A percentile compares a stretch with the other conserved stretches of the same genome.
phyloP scores from a whole-genome alignment of 1,140 invertebrate genomes.

The Acromyrmex echinatior region DNA sequence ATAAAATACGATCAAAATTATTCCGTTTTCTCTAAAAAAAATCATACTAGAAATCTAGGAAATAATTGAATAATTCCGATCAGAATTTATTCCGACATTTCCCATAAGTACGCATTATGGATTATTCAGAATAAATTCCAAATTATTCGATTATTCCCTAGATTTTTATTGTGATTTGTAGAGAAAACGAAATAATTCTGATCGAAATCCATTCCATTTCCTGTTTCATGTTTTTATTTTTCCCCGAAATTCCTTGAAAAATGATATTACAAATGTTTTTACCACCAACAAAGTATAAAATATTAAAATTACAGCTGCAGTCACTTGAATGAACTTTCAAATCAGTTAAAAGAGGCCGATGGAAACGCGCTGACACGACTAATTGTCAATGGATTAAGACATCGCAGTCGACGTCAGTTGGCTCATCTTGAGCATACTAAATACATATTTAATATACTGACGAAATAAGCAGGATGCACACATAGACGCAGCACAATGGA shows the following conservation, averaged over 20 bases:
- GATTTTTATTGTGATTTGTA: too few species aligned
- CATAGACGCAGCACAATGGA: not conserved
- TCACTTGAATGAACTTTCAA: not conserved
- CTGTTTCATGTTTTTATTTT: not conserved
- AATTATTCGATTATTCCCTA: too few species aligned
- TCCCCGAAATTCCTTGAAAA: not conserved
- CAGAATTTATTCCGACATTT: too few species aligned
- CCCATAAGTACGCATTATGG: too few species aligned
- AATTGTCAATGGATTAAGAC: slow-evolving; percentile 10
- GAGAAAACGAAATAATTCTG: too few species aligned
- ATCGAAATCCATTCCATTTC: too few species aligned
- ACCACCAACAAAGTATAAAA: not conserved
- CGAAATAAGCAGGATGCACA: not conserved
- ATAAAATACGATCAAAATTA: too few species aligned
- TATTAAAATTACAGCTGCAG: not conserved
- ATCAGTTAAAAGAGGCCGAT: not conserved
- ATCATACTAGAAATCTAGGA: too few species aligned
- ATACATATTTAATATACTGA: slow-evolving; percentile 29
- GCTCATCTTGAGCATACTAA: slow-evolving; percentile 13
- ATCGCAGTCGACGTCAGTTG: slow-evolving; percentile 8
- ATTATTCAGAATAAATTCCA: too few species aligned
- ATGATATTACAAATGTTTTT: not conserved
- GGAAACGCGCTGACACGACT: not conserved
- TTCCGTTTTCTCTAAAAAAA: too few species aligned
- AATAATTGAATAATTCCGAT: too few species aligned